Percentiles rank a stretch among this genome's conserved stretches.
phyloP scores from a whole-genome alignment of 2,888 invertebrate species.

The Noctua janthe region DNA sequence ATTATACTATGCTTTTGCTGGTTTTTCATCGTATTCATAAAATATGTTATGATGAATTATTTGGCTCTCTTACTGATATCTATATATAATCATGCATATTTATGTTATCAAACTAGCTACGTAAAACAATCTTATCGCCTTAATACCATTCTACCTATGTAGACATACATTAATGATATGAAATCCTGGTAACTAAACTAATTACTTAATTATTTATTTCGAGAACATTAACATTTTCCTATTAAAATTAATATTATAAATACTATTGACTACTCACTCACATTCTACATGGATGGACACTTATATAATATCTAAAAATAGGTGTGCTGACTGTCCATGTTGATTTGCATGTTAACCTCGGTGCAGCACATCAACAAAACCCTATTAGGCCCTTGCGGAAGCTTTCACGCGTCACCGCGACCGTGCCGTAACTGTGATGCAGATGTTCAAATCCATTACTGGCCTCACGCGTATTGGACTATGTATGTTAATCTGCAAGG shows the following conservation, averaged over 20 bases:
- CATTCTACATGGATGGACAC: not conserved
- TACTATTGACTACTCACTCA: not conserved
- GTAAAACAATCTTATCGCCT: conserved; percentile 71
- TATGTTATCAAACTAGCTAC: conserved; percentile 61
- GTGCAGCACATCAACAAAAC: not conserved
- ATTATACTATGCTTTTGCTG: not conserved
- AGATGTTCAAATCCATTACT: not conserved
- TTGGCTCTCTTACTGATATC: conserved; percentile 43
- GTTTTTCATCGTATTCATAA: conserved; percentile 11
- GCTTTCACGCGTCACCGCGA: not conserved
- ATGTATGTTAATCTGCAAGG: not conserved
- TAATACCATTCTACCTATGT: conserved; percentile 64
- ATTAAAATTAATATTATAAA: not conserved
- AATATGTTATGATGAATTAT: conserved; percentile 16
- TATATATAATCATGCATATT: conserved; percentile 55
- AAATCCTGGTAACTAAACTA: conserved; percentile 35
- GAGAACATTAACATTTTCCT: conserved; percentile 10
- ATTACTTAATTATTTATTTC: conserved; percentile 24
- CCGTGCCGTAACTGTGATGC: not conserved
- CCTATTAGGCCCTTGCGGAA: not conserved
- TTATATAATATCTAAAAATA: not conserved
- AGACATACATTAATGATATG: conserved; percentile 36
- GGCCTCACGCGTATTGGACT: not conserved
- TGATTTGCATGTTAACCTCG: not conserved
- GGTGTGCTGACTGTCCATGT: not conserved